Base-by-base conservation (phyloP, 92 coral and sea anemone species). In the Diadumene lineata region DNA sequence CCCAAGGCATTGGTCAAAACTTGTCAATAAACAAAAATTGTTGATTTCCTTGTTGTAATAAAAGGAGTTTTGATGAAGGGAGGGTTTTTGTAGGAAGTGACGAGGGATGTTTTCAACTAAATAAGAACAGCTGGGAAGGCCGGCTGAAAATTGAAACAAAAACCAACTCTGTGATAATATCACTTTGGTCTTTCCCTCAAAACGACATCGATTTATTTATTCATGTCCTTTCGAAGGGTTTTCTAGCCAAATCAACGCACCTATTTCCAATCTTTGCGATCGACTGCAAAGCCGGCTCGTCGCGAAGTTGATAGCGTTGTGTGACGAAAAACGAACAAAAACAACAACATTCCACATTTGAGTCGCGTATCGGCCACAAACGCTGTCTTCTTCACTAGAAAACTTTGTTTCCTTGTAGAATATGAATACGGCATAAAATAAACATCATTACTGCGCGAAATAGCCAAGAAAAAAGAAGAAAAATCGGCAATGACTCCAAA, bases 191-290 rank as follows among this genome's bases (percentile, higher is more conserved):
- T 81, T 88, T 85, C 90, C 82, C 84, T 84, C 79, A 84, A 88
- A 91, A 90, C 78, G 86, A 84, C 86, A 78, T 84, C 87, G 74
- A 86, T 80, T 88, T 90, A 84, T 87, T 91, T 88, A 91, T 91
- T 91, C 97, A 91, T 88, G 90, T 65, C 67, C 72, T 84, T 82
- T 82, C 72, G 63, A 86, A 86, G 80, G 84, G 69, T 81, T 74
- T 86, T 84, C 76, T 62, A 65, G 69, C 48, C 24, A 74, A 73
- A 51, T 73, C 68, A 32, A 18, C 31, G 75, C 15, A 70, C 50
- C 62, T 33, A 10, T 70, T 70, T 46, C 75, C 46, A 58, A 70
- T 70, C 48, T 70, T 27, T 50, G 27, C 27, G 27, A 34, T 21
- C 43, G 25, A 28, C 62, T 50, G 32, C 43, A 43, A 26, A 57